These are phyloP conservation scores for Aythya fuligula DNA, from an alignment of 2,797 vertebrate species.

Conservation along the genomic window DNA sequence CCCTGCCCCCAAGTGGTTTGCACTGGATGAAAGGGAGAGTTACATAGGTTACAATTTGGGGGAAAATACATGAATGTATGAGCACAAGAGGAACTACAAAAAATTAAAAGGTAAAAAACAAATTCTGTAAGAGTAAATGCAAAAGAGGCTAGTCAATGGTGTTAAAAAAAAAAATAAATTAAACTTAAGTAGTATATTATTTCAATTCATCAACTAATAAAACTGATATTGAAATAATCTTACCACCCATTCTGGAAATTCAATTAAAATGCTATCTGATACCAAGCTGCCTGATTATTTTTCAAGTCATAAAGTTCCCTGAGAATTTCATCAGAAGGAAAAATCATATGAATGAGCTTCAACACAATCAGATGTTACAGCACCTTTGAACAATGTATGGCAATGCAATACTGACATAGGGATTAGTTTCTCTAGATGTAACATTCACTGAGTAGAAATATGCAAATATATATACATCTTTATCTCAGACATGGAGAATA, in stretches of 20 bases:
- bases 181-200: background rate
- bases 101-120: background rate
- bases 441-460: background rate
- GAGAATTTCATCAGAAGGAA: background rate
- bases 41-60: background rate
- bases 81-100: background rate
- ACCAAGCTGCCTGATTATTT: background rate
- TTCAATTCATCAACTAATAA: background rate
- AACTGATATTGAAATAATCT: background rate
- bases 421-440: background rate
- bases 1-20: background rate
- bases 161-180: background rate
- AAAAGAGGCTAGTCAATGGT: background rate
- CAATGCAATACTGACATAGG: background rate
- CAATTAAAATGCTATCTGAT: background rate
- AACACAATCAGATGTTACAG: background rate
- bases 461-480: background rate
- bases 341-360: background rate
- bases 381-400: background rate
- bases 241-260: background rate
- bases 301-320: background rate
- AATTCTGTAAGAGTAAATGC: background rate
- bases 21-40: background rate
- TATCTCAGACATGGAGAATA: background rate
- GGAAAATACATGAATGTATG: background rate